Evolutionary conservation across 2,113 vertebrate species (phyloP), one percentile per base, ranked within the genome.

Genomic region (Menura novaehollandiae): DNA sequence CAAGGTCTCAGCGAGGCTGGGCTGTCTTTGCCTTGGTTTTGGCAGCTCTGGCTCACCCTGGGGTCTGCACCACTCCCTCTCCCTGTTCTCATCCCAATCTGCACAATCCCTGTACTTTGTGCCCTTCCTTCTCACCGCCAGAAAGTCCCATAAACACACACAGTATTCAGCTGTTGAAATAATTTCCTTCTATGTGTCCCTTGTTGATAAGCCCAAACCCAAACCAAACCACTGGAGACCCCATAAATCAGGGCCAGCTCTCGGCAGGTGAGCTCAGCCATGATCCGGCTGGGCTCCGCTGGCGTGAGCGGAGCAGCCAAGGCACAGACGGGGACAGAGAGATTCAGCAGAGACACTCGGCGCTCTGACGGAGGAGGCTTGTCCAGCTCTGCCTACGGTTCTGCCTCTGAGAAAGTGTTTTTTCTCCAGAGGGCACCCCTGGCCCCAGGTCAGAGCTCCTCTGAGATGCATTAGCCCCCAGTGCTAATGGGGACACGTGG

Each of bases 401-500:
- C 89, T 41, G 33, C 18, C 33, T 41, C 22, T 43, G 28, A 4
- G 33, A 41, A 56, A 49, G 60, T 4, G 1, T 1, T 15, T 39
- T 13, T 30, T 76, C 35, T 59, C 58, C 15, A 20, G 35, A 35
- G 49, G 19, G 9, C 74, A 78, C 28, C 26, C 3, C 16, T 5
- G 43, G 68, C 52, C 44, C 9, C 0, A 2, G 16, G 21, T 11
- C 52, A 33, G 76, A 44, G 60, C 83, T 71, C 17, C 60, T 51
- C 43, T 5, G 33, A 51, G 46, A 27, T 13, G 26, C 59, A 15
- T 24, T 7, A 21, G 16, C 41, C 52, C 33, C 26, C 52, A 5
- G 2, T 1, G 37, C 39, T 41, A 41, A 26, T 1, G 6, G 39
- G 53, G 33, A 43, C n/a, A 6, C 0, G 1, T 3, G n/a, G 47